Base-by-base conservation (phyloP, 2,797 vertebrate genomes). In the Xerus rutilus region DNA sequence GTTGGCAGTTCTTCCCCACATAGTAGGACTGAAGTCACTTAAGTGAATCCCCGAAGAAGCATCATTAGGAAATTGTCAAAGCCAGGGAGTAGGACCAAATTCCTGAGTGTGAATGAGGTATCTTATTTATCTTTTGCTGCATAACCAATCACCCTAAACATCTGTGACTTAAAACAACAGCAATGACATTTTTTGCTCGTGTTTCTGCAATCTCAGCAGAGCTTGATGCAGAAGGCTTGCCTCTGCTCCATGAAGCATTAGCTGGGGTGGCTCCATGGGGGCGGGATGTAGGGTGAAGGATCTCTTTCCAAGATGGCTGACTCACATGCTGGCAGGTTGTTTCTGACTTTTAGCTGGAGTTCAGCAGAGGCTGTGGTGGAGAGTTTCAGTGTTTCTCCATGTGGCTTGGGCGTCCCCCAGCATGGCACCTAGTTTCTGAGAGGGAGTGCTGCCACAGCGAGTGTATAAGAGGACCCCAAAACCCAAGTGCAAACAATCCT, bases 111-210 rank as follows among this genome's bases (percentile, higher is more conserved):
- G 35, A 76, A 87, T 65, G 52, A 49, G 35, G 35, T 62, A 4
- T 79, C 32, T 32, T 23, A 70, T 47, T 86, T 90, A 77, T 76
- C 84, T 82, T 35, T 30, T 62, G 69, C 64, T 54, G 5, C 43
- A 43, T 74, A 81, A 83, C 32, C 59, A 88, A 49, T 28, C 39
- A 35, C 69, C 45, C 70, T 90, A 52, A 47, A 86, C 65, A n/a
- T 65, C 86, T 94, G 39, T 49, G 62, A 47, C 73, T 93, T 91
- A 78, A 91, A 81, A 96, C 49, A 85, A 64, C 18, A 81, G 25
- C 70, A 86, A 45, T 57, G 35, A 62, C 57, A 87, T 70, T 52
- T 70, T 70, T 77, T 90, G 69, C n/a, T 93, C 39, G 28, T 0
- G n/a, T 64, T 77, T 87, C 30, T 64, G 28, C 20, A 47, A n/a